Conservation (phyloP, 1,140 invertebrate species). For the Zaprionus taronus region DNA sequence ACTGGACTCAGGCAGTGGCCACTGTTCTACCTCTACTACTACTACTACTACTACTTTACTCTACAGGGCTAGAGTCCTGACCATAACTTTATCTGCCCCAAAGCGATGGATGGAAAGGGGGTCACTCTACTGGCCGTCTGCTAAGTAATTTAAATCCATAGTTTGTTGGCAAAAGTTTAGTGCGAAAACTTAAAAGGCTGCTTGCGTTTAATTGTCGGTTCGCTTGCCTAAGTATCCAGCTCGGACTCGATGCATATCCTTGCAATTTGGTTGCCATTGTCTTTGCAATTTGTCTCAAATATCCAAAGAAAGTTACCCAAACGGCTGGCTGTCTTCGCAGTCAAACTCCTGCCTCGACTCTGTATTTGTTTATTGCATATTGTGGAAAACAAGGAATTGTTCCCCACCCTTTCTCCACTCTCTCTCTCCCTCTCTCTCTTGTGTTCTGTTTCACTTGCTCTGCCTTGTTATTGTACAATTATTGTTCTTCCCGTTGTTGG, state of each 20-base stretch:
- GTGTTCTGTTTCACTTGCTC: not conserved
- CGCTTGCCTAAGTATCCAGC: conserved; percentile 30
- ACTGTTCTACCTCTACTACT: not conserved
- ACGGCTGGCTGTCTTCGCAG: not conserved
- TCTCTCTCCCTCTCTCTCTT: not conserved
- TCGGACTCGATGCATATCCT: conserved; percentile 21
- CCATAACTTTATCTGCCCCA: conserved; percentile 21
- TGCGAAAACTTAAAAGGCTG: conserved; percentile 70
- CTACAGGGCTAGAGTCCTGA: not conserved
- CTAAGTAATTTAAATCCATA: conserved; percentile 75
- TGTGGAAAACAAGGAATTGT: conserved; percentile 64
- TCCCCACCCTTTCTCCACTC: not conserved
- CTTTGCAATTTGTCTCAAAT: conserved; percentile 76
- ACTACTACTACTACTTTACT: not conserved
- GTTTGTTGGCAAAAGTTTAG: conserved; percentile 68
- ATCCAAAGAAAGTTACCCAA: conserved; percentile 42
- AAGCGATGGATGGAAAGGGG: not conserved
- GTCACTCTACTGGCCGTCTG: conserved; percentile 16
- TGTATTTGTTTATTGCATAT: conserved; percentile 62
- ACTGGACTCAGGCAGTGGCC: conserved; percentile 16
- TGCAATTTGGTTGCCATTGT: conserved; percentile 56
- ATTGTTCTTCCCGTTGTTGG: conserved; percentile 55
- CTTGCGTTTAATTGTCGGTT: conserved; percentile 70
- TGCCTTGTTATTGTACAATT: conserved; percentile 46
- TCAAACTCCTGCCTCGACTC: conserved; percentile 19